Conservation (phyloP, 2,113 vertebrate genomes). For the Potamarius usumacintae region DNA sequence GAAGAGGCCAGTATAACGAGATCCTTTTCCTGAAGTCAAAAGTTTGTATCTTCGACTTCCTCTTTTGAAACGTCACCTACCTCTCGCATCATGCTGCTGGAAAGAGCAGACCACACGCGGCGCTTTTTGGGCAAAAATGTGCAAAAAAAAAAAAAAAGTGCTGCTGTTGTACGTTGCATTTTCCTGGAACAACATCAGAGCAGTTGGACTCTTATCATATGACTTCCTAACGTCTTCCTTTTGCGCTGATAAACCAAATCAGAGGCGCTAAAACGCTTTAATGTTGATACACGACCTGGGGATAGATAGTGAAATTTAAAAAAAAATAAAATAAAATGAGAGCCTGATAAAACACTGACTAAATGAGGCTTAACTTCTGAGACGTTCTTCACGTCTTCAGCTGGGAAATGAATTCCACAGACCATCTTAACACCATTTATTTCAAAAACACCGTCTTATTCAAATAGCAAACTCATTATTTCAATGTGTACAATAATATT, state of each 20-base stretch:
- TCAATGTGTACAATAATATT: background rate
- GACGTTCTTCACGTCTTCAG: background rate
- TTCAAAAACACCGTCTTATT: background rate
- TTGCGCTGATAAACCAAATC: too few relatives aligned
- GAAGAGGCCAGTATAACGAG: conserved; percentile 18
- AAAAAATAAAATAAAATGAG: background rate
- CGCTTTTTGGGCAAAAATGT: background rate
- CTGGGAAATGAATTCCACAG: background rate
- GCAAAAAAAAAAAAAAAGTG: too few relatives aligned
- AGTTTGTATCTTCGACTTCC: conserved; percentile 3
- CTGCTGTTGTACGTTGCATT: background rate
- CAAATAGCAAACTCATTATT: background rate
- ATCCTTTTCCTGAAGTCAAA: conserved; percentile 11
- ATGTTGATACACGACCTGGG: background rate
- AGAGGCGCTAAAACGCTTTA: background rate
- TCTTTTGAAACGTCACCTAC: conserved; percentile 14
- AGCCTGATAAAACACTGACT: background rate
- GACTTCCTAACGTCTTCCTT: background rate
- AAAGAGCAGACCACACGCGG: background rate
- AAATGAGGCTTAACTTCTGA: background rate
- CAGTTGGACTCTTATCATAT: background rate
- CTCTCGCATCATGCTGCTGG: background rate
- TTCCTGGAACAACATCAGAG: conserved; percentile 9
- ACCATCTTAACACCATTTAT: background rate
- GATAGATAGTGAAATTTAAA: background rate